Evolutionary conservation across 1,140 invertebrate genomes (phyloP).

Genomic region (Procambarus clarkii): DNA sequence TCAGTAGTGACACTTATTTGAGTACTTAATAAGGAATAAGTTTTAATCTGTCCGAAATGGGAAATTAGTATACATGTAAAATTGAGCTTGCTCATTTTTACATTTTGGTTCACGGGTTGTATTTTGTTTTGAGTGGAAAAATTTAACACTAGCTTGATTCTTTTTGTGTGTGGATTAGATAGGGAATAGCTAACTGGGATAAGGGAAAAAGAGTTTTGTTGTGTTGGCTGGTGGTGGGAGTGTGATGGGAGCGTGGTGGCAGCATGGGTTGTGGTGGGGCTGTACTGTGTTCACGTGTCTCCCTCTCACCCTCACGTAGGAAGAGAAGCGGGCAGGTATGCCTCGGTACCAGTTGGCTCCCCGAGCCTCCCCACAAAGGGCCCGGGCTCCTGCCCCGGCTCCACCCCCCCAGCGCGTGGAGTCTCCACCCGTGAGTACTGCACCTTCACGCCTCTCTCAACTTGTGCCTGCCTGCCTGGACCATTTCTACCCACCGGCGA

Average conservation of each 20-base stretch:
- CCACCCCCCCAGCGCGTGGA: conserved; percentile 68
- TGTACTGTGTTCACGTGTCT: conserved; percentile 70
- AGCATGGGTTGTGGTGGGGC: conserved; percentile 69
- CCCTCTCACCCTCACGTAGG: conserved; percentile 70
- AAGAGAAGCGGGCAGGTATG: conserved; percentile 70
- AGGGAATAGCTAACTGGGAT: conserved; percentile 10
- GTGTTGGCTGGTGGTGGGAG: conserved; percentile 65
- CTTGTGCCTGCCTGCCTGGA: conserved; percentile 70
- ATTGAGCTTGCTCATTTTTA: no score
- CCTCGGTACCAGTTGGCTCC: conserved; percentile 66
- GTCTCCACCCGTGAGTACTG: conserved; percentile 70
- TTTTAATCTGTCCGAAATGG: no score
- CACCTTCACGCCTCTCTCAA: conserved; percentile 69
- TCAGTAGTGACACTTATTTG: no score
- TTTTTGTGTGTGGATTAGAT: not conserved
- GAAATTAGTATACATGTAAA: no score
- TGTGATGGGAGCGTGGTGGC: conserved; percentile 58
- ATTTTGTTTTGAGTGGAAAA: not conserved
- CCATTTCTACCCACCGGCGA: conserved; percentile 69
- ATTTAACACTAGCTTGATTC: not conserved
- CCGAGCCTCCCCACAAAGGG: conserved; percentile 66
- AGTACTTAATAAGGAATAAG: no score
- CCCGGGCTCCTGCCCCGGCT: conserved; percentile 66
- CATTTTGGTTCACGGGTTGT: no score
- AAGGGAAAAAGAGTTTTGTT: conserved; percentile 24